phyloP scores from a whole-genome alignment of 2,888 invertebrate species.

The Pteria penguin region DNA sequence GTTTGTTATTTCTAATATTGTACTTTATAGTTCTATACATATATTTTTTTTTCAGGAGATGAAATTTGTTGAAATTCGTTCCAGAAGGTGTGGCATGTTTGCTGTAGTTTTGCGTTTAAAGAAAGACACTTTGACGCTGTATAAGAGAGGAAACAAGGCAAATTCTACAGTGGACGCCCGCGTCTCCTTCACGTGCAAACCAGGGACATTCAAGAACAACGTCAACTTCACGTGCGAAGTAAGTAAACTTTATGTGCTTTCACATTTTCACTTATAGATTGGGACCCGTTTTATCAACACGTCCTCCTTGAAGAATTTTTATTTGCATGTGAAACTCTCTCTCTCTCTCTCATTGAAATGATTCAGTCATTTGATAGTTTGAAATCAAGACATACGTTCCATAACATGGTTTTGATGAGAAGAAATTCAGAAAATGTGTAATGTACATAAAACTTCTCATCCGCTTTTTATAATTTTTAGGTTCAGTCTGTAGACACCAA shows the following conservation, averaged over 20 bases:
- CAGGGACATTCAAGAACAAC: conserved; percentile 60
- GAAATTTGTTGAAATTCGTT: conserved; percentile 69
- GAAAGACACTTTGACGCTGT: conserved; percentile 61
- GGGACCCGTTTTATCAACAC: too few relatives aligned
- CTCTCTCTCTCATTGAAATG: too few relatives aligned
- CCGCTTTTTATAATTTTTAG: too few relatives aligned
- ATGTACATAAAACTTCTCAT: too few relatives aligned
- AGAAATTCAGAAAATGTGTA: too few relatives aligned
- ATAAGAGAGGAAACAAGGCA: conserved; percentile 65
- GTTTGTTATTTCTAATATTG: not conserved
- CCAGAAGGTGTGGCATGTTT: conserved; percentile 60
- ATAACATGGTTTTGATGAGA: too few relatives aligned
- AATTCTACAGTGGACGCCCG: conserved; percentile 70
- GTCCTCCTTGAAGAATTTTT: too few relatives aligned
- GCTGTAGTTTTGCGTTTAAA: conserved; percentile 67
- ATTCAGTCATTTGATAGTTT: too few relatives aligned
- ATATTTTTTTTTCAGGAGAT: conserved; percentile 65
- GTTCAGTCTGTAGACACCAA: conserved; percentile 70
- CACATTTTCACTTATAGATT: too few relatives aligned
- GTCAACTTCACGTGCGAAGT: conserved; percentile 68
- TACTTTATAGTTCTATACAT: not conserved
- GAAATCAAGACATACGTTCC: too few relatives aligned
- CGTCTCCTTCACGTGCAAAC: conserved; percentile 63
- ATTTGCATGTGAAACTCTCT: too few relatives aligned
- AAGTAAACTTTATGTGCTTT: too few relatives aligned